Percentiles rank a stretch among this genome's conserved stretches.
Evolutionary conservation across 2,888 invertebrate species (phyloP).

Genomic region (Leucania comma): DNA sequence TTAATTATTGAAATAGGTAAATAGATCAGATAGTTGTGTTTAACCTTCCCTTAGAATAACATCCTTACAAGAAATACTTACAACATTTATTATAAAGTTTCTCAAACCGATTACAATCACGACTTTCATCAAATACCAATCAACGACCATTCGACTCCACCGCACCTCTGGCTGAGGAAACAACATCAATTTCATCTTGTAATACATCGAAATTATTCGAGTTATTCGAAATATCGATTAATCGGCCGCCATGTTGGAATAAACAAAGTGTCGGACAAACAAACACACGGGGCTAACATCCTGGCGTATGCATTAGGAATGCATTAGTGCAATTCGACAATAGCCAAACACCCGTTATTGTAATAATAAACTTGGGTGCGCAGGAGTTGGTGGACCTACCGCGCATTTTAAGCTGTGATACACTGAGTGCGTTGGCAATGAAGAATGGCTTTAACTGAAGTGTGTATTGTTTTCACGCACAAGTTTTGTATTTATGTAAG

Average conservation of each 20-base stretch:
- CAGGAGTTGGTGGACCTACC: conserved; percentile 63
- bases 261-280: conserved; percentile 59
- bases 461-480: background rate
- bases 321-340: conserved; percentile 74
- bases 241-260: conserved; percentile 54
- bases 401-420: conserved; percentile 45
- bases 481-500: no score
- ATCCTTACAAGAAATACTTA: background rate
- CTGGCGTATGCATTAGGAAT: conserved; percentile 74
- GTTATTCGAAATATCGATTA: conserved; percentile 62
- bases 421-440: conserved; percentile 8
- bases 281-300: conserved; percentile 68
- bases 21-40: no score
- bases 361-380: conserved; percentile 67
- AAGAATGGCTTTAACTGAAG: background rate
- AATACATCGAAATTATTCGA: conserved; percentile 50
- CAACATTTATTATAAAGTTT: conserved; percentile 10
- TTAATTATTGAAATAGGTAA: no score
- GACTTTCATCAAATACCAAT: conserved; percentile 40
- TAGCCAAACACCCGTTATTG: conserved; percentile 65
- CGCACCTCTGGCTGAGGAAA: conserved; percentile 38
- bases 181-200: conserved; percentile 48
- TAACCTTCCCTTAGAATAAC: background rate
- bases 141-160: conserved; percentile 10
- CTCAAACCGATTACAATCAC: conserved; percentile 35